Percentiles rank a stretch among this genome's conserved stretches.
phyloP scores from a whole-genome alignment of 2,113 vertebrate genomes.

The Festucalex cinctus region DNA sequence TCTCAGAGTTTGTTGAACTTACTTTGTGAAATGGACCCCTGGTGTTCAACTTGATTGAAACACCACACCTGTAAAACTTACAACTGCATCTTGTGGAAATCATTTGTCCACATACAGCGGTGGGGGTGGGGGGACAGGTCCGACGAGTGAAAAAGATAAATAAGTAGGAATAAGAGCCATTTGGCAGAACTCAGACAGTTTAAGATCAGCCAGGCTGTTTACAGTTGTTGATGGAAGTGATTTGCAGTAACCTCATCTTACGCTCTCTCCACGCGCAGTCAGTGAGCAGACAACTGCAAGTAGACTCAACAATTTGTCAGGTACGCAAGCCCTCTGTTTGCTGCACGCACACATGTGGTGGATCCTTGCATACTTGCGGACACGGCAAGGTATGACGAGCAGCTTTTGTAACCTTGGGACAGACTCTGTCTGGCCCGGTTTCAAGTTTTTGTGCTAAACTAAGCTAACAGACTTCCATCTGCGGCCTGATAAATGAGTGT shows the following conservation, averaged over 20 bases:
- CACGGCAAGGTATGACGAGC: conserved; percentile 9
- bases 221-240: not conserved
- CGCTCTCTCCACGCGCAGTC: not conserved
- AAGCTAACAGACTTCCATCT: conserved; percentile 1
- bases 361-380: conserved; percentile 1
- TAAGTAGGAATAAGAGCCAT: not conserved
- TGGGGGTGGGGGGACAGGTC: not conserved
- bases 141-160: not conserved
- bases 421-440: not conserved
- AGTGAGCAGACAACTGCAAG: conserved; percentile 4
- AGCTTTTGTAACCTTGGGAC: conserved; percentile 3
- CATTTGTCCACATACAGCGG: not conserved
- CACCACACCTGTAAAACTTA: not conserved
- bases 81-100: conserved; percentile 1
- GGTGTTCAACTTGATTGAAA: not conserved
- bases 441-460: conserved; percentile 2
- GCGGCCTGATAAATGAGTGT: not conserved
- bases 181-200: not conserved
- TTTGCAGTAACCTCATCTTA: conserved; percentile 1
- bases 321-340: conserved; percentile 2
- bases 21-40: not conserved
- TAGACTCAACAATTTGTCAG: conserved; percentile 10
- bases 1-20: no score
- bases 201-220: not conserved
- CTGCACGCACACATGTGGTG: conserved; percentile 1